Conservation (phyloP, 2,113 vertebrate species). For the Loxodonta africana region DNA sequence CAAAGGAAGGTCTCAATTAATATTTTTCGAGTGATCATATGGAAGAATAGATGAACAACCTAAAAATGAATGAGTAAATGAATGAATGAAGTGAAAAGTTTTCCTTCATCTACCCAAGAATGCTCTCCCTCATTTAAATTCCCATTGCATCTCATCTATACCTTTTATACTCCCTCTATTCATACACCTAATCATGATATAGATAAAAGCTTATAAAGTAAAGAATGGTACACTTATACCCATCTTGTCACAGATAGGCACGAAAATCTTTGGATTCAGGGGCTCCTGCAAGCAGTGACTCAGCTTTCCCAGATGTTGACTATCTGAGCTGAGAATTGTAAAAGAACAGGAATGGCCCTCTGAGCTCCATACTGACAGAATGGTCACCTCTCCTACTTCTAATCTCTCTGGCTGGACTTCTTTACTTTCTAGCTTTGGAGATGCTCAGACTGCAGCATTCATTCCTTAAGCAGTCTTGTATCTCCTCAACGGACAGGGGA, state of each 20-base stretch:
- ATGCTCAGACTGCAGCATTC: neutral
- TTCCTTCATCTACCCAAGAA: neutral
- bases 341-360: neutral
- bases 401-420: neutral
- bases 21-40: conserved; percentile 24
- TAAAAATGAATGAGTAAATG: conserved; percentile 16
- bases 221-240: neutral
- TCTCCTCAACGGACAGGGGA: neutral
- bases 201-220: conserved; percentile 33
- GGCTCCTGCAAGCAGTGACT: neutral
- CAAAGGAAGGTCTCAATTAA: neutral
- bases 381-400: neutral
- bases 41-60: neutral
- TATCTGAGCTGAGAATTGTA: neutral
- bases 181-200: neutral
- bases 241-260: neutral
- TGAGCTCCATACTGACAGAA: neutral
- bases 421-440: neutral
- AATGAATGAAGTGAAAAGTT: conserved; percentile 5
- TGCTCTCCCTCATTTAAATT: conserved; percentile 13
- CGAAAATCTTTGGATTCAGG: neutral
- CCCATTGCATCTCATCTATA: neutral
- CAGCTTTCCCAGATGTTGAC: neutral
- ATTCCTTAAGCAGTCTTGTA: neutral
- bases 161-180: neutral